Evolutionary conservation across 1,140 invertebrate genomes (phyloP).

Genomic region (Trigoniulus corallinus): DNA sequence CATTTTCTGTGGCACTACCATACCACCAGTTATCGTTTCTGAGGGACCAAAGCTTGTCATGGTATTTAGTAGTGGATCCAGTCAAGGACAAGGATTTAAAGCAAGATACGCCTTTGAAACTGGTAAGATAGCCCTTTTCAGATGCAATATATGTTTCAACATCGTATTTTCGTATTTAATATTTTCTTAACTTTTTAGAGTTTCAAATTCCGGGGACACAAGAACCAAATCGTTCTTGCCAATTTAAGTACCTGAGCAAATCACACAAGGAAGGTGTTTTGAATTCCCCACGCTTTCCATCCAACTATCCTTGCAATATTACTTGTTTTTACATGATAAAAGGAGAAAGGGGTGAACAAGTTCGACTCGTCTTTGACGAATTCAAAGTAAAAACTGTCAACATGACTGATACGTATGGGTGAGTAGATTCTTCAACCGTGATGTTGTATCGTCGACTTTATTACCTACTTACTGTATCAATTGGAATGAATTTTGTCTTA

Average conservation of each 20-base stretch:
- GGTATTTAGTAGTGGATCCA: conserved; percentile 78
- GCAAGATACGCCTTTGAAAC: conserved; percentile 77
- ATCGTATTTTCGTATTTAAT: too few species aligned
- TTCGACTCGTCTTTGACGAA: conserved; percentile 78
- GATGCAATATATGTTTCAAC: too few species aligned
- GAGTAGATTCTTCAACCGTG: conserved; percentile 13
- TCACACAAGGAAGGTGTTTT: conserved; percentile 73
- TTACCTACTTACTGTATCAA: not conserved
- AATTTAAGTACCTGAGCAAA: conserved; percentile 74
- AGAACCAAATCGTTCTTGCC: conserved; percentile 69
- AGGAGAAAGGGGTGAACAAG: conserved; percentile 70
- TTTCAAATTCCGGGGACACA: conserved; percentile 89
- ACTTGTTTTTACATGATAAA: conserved; percentile 80
- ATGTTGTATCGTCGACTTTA: not conserved
- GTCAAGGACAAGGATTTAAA: conserved; percentile 78
- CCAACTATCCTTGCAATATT: conserved; percentile 82
- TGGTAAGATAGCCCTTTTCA: conserved; percentile 42
- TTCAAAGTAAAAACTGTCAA: conserved; percentile 59
- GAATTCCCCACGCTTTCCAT: conserved; percentile 88
- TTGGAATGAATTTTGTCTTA: not conserved
- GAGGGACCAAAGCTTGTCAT: conserved; percentile 83
- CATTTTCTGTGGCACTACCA: conserved; percentile 64
- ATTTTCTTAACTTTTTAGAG: conserved; percentile 40
- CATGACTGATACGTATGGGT: conserved; percentile 37
- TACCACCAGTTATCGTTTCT: conserved; percentile 52